These are phyloP conservation scores for Motacilla tschutschensis DNA, from an alignment of 2,113 vertebrate species.

Conservation along the genomic window DNA sequence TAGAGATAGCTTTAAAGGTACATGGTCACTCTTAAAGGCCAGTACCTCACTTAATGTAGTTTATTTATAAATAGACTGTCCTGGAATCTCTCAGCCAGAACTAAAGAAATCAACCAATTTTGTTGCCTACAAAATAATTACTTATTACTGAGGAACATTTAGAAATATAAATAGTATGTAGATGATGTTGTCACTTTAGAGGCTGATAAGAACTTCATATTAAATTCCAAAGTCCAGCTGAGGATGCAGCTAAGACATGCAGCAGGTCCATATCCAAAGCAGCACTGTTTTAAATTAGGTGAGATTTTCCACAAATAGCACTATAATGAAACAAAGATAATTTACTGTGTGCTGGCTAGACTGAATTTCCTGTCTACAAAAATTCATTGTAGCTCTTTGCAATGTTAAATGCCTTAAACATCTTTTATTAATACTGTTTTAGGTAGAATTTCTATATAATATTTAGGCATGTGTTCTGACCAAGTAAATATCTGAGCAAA, in stretches of 20 bases:
- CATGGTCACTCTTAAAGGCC: not conserved
- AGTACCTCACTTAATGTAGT: not conserved
- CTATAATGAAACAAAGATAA: conserved; percentile 7
- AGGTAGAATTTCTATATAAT: not conserved
- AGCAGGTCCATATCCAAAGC: not conserved
- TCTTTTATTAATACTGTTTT: not conserved
- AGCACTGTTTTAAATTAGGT: not conserved
- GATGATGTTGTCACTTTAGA: not conserved
- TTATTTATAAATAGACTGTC: not conserved
- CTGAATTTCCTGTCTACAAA: not conserved
- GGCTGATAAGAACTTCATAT: not conserved
- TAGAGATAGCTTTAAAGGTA: conserved; percentile 35
- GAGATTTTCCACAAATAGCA: not conserved
- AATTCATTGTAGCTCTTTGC: not conserved
- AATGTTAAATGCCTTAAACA: not conserved
- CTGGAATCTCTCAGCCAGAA: not conserved
- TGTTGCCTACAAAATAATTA: not conserved
- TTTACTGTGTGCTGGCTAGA: not conserved
- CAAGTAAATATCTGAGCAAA: not conserved
- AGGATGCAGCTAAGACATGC: not conserved
- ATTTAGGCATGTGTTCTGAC: not conserved
- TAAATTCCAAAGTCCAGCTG: not conserved
- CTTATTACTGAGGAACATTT: not conserved
- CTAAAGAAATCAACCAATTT: not conserved
- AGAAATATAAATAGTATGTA: not conserved